These are phyloP conservation scores for Rhabditoides inermis DNA, from an alignment of 2,888 invertebrate species.

Conservation along the genomic window DNA sequence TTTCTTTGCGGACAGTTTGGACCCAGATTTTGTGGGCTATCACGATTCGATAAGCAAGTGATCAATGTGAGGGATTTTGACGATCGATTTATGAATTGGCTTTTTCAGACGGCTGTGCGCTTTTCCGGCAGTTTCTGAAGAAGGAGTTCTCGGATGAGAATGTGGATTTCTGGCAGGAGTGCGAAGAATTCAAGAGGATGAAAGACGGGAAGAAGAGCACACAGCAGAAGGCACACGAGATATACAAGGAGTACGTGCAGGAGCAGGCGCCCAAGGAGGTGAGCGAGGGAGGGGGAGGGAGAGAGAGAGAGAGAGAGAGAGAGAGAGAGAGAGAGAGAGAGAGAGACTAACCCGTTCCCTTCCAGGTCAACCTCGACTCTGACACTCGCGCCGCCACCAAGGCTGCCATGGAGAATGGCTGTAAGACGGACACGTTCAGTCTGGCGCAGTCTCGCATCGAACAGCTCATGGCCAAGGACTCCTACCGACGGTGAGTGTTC, in stretches of 20 bases:
- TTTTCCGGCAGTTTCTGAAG: constrained; percentile 43
- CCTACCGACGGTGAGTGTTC: constrained; percentile 29
- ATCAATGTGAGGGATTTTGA: too few species aligned
- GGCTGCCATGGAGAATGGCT: constrained; percentile 37
- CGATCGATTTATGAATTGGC: too few species aligned
- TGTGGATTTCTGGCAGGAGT: constrained; percentile 45
- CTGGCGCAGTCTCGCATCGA: constrained; percentile 45
- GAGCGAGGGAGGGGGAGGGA: not conserved
- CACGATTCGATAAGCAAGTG: too few species aligned
- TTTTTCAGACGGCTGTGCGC: constrained; percentile 38
- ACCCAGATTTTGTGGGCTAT: too few species aligned
- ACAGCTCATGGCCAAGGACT: constrained; percentile 47
- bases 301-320: not conserved
- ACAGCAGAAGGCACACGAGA: constrained; percentile 35
- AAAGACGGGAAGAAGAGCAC: constrained; percentile 40
- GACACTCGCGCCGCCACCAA: constrained; percentile 43
- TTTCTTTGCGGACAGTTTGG: too few species aligned
- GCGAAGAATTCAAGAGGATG: constrained; percentile 49
- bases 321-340: not conserved
- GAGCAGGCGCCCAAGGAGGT: constrained; percentile 45
- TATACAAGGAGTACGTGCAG: constrained; percentile 35
- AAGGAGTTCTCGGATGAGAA: constrained; percentile 46
- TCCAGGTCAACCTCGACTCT: constrained; percentile 46
- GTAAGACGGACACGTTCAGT: constrained; percentile 36
- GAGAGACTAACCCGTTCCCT: constrained; percentile 1